Base-by-base conservation (phyloP, 2,888 invertebrate species). In the Drosophila nigricruria region DNA sequence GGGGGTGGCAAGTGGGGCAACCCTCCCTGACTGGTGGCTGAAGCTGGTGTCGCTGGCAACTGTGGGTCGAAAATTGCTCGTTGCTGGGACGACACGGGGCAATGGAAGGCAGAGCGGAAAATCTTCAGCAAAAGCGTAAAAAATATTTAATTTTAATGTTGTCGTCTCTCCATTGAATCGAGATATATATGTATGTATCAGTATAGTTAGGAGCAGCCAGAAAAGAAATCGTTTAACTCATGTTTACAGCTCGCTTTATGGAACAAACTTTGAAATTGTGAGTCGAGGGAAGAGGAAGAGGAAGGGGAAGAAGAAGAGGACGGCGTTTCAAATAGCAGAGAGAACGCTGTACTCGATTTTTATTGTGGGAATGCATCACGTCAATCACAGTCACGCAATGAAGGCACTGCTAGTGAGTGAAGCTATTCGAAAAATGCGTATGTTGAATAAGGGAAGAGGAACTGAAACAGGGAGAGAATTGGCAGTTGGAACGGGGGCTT, bases 61-160 rank as follows among this genome's bases (percentile, higher is more conserved):
- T 57, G 38, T 69, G 82, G 60, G 42, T 56, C 66, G 76, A 82
- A 82, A 80, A 86, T 72, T 78, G 76, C 72, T 76, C 70, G 88
- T 84, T 82, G 68, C 83, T 68, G 63, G 66, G 72, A 63, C 74
- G 80, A 81, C 81, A 57, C 53, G 59, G 74, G 52, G 53, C 61
- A 74, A 58, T 73, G 77, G 59, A 77, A 74, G 60, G 67, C 71
- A 65, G 70, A 72, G 81, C 70, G 78, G 54, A 78, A 86, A 82
- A 68, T 72, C 59, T 76, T 66, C 52, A 70, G 76, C 79, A 76
- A 81, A 56, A 79, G 79, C 84, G 78, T 70, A 72, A 73, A 73
- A 86, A 78, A 84, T 86, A 78, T 84, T 84, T 88, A 88, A 88
- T 84, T 84, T 84, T 82, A 76, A 82, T 88, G 87, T 65, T 74